phyloP scores from a whole-genome alignment of 1,140 invertebrate species.

The roundworm (Caenorhabditis elegans) region WBcel235 BX284604.4:356001-356500 shows the following conservation, averaged over 20 bases:
- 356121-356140: too few relatives aligned
- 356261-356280: background rate
- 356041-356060: background rate
- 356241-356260: too few relatives aligned
- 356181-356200: too few relatives aligned
- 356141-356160: too few relatives aligned
- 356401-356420: constrained; percentile 42
- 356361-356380: constrained; percentile 39
- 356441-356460: constrained; percentile 41
- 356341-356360: constrained; percentile 41
- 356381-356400: constrained; percentile 37
- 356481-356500: constrained; percentile 36
- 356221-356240: too few relatives aligned
- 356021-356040: constrained; percentile 33
- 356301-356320: constrained; percentile 36
- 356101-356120: too few relatives aligned
- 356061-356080: too few relatives aligned
- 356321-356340: constrained; percentile 32
- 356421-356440: constrained; percentile 36
- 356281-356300: constrained; percentile 32
- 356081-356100: too few relatives aligned
- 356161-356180: too few relatives aligned
- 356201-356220: too few relatives aligned
- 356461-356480: constrained; percentile 36
- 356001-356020: constrained; percentile 49